Conservation (phyloP, 2,888 invertebrate species). For the Meandrusa payeni region DNA sequence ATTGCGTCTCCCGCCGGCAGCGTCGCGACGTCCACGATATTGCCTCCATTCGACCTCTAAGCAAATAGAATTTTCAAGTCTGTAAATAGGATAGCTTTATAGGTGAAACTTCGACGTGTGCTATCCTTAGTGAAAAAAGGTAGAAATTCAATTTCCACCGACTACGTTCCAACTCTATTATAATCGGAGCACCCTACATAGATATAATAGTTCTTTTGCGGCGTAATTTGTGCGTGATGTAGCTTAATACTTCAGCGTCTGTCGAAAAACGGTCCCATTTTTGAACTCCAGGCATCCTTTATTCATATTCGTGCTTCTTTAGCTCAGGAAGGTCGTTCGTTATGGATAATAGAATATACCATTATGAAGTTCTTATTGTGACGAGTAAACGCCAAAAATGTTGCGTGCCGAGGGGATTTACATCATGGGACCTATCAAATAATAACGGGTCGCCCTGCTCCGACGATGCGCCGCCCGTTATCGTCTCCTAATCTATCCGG, state of each 20-base stretch:
- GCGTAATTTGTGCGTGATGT: slow-evolving; percentile 69
- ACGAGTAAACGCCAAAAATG: slow-evolving; percentile 70
- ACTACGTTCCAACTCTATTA: slow-evolving; percentile 45
- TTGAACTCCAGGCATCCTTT: slow-evolving; percentile 51
- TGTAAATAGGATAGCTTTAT: slow-evolving; percentile 72
- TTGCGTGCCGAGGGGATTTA: slow-evolving; percentile 74
- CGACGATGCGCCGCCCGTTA: slow-evolving; percentile 55
- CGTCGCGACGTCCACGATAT: slow-evolving; percentile 76
- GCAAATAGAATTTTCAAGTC: slow-evolving; percentile 76
- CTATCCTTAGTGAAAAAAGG: slow-evolving; percentile 55
- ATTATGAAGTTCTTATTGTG: slow-evolving; percentile 71
- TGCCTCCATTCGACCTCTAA: slow-evolving; percentile 78
- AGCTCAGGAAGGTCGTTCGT: slow-evolving; percentile 43
- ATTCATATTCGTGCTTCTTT: slow-evolving; percentile 63
- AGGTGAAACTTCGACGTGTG: slow-evolving; percentile 64
- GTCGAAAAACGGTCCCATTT: slow-evolving; percentile 62
- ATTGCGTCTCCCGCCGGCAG: slow-evolving; percentile 75
- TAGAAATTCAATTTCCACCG: slow-evolving; percentile 65
- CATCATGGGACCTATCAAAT: slow-evolving; percentile 75
- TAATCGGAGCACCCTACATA: slow-evolving; percentile 39
- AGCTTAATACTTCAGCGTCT: slow-evolving; percentile 64
- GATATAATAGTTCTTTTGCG: slow-evolving; percentile 35
- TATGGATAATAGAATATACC: slow-evolving; percentile 54
- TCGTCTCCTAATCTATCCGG: slow-evolving; percentile 59
- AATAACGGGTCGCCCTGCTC: slow-evolving; percentile 69